Evolutionary conservation across 2,888 invertebrate genomes (phyloP), one percentile per base, ranked within the genome.

Genomic region (Brachylomia viminalis): DNA sequence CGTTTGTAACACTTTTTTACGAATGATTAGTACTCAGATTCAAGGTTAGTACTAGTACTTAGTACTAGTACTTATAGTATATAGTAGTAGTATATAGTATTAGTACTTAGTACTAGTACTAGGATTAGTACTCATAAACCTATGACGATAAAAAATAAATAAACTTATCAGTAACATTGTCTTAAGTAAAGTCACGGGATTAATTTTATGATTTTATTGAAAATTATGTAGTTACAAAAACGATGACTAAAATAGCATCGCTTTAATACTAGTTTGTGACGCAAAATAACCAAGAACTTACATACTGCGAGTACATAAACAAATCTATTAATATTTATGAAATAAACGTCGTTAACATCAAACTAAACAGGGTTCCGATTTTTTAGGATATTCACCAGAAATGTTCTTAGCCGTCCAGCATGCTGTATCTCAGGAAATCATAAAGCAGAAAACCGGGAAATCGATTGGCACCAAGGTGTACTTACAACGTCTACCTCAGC

Each of bases 401-500:
- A 94, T 95, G 94, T 96, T 96, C 79, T 87, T 95, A 69, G 95
- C 95, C 0, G 94, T 96, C 0, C 95, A 95, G 82, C 96, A 95
- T 84, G 95, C 95, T 11, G 85, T 97, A 38, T 96, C 96, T 0
- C 95, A 94, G 81, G 93, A 93, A 82, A 93, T 96, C 52, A 96
- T 96, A 84, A 94, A 94, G 80, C 90, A 92, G 38, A 95, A 96
- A 87, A 90, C 94, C 5, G 95, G 94, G 1, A 91, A 94, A 75
- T 56, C 92, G 0, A 84, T 94, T 30, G 86, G 93, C 56, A 96
- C 95, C 0, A 93, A 95, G 85, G 93, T 97, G 62, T 94, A 95
- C 70, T 93, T 98, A 87, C 97, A 97, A 91, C 97, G 98, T 56
- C 97, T 97, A 93, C 98, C 98, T 0, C 98, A 98, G 92, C 97